Evolutionary conservation across 2,113 vertebrate genomes (phyloP), one percentile per base, ranked within the genome.

Genomic region (Tyto alba): DNA sequence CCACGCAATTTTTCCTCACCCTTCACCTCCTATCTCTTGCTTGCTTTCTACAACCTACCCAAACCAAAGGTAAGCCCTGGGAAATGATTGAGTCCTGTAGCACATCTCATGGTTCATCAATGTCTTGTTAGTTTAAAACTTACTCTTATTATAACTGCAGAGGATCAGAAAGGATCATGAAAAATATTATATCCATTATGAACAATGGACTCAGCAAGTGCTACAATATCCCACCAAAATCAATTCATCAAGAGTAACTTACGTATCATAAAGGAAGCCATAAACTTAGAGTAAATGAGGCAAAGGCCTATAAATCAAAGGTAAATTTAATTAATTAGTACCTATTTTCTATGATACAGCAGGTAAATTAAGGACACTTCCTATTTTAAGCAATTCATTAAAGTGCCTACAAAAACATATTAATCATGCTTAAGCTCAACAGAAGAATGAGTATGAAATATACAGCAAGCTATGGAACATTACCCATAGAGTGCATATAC

Each of bases 311-410:
- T 87, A 93, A 95, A 95, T 94, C 68, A 88, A 86, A 80, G 43
- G 67, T 29, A 80, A 94, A 77, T 53, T 41, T 91, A 85, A 94
- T 52, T 69, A 76, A 85, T 48, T 67, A 83, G 60, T 75, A 84
- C 43, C 15, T 47, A 64, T 25, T 76, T 87, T 80, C 85, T 88
- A 27, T 34, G 25, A 90, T 85, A 52, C 17, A 83, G 47, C 32
- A 91, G 89, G 79, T 89, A 92, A 95, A 75, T 29, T 66, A 80
- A 94, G 79, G 64, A 95, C n/a, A 55, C 7, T 95, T 95, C 78
- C 55, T 89, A 85, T 41, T 91, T 88, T 82, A 95, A 90, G 72
- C 52, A 88, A 92, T 83, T 90, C 53, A 95, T 85, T 77, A 77
- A 84, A 76, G 29, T 90, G 45, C 75, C 79, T 69, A 86, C 40